Conservation (phyloP, 2,797 vertebrate genomes). For the Eurystomus glaucurus region DNA sequence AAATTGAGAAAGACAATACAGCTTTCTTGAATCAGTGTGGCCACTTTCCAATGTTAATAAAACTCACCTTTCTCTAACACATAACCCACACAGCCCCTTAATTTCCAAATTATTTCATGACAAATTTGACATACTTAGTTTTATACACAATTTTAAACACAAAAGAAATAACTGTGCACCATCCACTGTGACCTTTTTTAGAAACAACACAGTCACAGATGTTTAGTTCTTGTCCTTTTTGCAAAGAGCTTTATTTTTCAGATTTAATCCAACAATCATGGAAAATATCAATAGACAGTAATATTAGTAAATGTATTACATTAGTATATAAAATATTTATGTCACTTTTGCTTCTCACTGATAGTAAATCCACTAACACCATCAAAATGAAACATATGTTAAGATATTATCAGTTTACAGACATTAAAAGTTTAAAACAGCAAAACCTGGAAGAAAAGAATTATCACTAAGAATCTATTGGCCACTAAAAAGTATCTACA, state of each 20-base stretch:
- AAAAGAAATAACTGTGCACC: slow-evolving; percentile 31
- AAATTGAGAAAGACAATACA: slow-evolving; percentile 43
- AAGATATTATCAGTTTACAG: slow-evolving; percentile 41
- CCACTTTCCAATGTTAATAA: slow-evolving; percentile 73
- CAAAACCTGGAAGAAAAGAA: background rate
- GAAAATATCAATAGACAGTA: slow-evolving; percentile 46
- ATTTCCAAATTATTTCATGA: slow-evolving; percentile 59
- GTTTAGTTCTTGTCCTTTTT: slow-evolving; percentile 22
- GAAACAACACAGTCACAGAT: slow-evolving; percentile 50
- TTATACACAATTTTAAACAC: slow-evolving; percentile 42
- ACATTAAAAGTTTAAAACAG: slow-evolving; percentile 11
- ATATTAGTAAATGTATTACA: slow-evolving; percentile 3
- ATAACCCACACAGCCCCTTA: slow-evolving; percentile 10
- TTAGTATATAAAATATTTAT: slow-evolving; percentile 49
- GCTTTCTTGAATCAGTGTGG: slow-evolving; percentile 35
- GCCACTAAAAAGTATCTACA: background rate
- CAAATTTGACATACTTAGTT: slow-evolving; percentile 57
- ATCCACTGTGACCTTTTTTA: slow-evolving; percentile 49
- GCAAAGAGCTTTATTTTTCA: slow-evolving; percentile 32
- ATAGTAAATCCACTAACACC: slow-evolving; percentile 78
- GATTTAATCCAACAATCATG: slow-evolving; percentile 27
- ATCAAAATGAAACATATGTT: slow-evolving; percentile 73
- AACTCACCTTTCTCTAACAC: slow-evolving; percentile 60
- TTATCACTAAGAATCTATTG: background rate
- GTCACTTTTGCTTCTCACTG: slow-evolving; percentile 62